phyloP scores from a whole-genome alignment of 2,797 vertebrate genomes.

The Nasua narica region DNA sequence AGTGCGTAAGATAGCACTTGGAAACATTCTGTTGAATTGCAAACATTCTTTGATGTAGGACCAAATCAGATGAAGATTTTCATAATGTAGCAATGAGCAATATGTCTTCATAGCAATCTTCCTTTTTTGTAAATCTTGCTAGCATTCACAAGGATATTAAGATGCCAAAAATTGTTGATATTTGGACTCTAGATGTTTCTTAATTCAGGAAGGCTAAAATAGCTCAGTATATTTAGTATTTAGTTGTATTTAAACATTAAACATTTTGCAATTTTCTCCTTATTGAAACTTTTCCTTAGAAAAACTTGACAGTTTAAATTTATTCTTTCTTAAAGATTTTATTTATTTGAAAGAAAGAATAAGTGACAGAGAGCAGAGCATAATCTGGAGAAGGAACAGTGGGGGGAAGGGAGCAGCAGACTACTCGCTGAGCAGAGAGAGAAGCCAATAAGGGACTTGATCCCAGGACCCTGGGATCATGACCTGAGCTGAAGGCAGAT shows the following conservation, averaged over 20 bases:
- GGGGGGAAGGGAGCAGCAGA: background rate
- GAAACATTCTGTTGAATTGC: background rate
- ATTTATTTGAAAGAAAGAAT: background rate
- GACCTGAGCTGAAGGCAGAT: background rate
- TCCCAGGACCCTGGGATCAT: background rate
- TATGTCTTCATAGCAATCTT: background rate
- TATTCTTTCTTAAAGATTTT: background rate
- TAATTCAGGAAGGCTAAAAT: background rate
- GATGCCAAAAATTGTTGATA: background rate
- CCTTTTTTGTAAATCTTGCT: background rate
- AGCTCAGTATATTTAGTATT: background rate
- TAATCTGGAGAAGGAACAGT: background rate
- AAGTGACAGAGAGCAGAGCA: background rate
- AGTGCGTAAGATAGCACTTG: background rate
- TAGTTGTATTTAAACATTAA: background rate
- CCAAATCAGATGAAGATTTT: background rate
- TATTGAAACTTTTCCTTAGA: background rate
- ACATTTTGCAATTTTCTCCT: background rate
- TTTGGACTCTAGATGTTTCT: background rate
- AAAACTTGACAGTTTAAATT: background rate
- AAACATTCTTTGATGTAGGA: background rate
- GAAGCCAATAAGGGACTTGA: background rate
- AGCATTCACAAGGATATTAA: background rate
- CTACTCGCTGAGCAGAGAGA: background rate
- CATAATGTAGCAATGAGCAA: background rate